phyloP scores from a whole-genome alignment of 2,113 vertebrate genomes.

The Rhombomys opimus region DNA sequence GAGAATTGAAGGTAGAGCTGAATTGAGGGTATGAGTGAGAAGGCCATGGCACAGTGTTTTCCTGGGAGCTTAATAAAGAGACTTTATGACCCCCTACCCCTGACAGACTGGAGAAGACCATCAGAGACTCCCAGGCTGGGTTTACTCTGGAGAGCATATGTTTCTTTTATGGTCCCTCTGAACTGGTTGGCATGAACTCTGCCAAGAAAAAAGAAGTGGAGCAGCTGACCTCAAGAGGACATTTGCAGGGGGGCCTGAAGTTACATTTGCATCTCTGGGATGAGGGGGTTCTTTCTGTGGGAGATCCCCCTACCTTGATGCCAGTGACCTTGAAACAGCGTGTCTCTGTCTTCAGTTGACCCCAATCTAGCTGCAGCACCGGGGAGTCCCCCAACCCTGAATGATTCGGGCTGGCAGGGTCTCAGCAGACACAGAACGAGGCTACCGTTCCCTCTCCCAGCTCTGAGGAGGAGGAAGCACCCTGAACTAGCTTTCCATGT shows the following conservation, averaged over 20 bases:
- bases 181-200: not conserved
- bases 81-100: no score
- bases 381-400: not conserved
- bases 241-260: fast-evolving
- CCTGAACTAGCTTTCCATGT: not conserved
- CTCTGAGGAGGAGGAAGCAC: fast-evolving
- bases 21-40: not conserved
- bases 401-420: not conserved
- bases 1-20: no score
- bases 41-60: fast-evolving
- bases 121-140: not conserved
- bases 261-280: fast-evolving
- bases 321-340: not conserved
- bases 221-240: fast-evolving
- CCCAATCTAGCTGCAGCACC: not conserved
- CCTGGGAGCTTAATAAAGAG: not conserved
- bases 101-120: not conserved
- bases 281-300: not conserved
- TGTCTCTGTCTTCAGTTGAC: not conserved
- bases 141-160: not conserved
- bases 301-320: not conserved
- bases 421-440: not conserved
- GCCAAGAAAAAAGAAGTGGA: not conserved
- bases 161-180: not conserved
- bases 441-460: fast-evolving